These are phyloP conservation scores for Hippocampus guttulatus DNA, from an alignment of 2,113 vertebrate species.

Conservation along the genomic window DNA sequence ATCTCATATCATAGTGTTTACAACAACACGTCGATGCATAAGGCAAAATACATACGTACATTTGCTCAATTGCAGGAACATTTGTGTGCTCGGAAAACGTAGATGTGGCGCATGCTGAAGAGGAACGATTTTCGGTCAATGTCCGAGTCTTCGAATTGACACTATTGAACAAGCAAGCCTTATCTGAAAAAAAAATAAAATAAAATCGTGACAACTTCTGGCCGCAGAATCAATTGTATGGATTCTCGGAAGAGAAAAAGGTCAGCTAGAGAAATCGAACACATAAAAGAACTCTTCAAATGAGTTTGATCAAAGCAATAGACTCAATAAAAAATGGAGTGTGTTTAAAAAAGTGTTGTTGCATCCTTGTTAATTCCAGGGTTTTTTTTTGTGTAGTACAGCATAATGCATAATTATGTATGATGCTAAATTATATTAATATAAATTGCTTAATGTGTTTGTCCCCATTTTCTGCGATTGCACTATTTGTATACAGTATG, in stretches of 20 bases:
- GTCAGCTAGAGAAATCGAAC: slow-evolving; percentile 43
- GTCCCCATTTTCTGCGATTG: not conserved
- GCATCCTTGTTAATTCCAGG: slow-evolving; percentile 15
- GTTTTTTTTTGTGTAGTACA: not conserved
- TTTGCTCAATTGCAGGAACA: slow-evolving; percentile 9
- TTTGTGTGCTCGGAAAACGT: slow-evolving; percentile 22
- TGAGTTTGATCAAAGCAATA: slow-evolving; percentile 38
- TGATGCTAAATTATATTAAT: no score
- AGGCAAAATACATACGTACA: slow-evolving; percentile 3
- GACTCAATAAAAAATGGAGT: slow-evolving; percentile 41
- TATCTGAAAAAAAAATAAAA: slow-evolving; percentile 75
- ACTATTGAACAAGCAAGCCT: slow-evolving; percentile 67
- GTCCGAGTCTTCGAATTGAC: slow-evolving; percentile 63
- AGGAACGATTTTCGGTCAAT: slow-evolving; percentile 64
- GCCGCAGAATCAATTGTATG: slow-evolving; percentile 70
- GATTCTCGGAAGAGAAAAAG: slow-evolving; percentile 58
- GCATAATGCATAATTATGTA: not conserved
- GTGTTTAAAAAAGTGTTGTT: slow-evolving; percentile 51
- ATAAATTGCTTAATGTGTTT: not conserved
- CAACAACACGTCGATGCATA: not conserved
- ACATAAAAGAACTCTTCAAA: slow-evolving; percentile 43
- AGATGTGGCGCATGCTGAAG: slow-evolving; percentile 45
- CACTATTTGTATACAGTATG: not conserved
- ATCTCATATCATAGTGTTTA: not conserved
- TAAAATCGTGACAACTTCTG: slow-evolving; percentile 64